phyloP scores from a whole-genome alignment of 2,113 vertebrate species.

The Madoqua kirkii region DNA sequence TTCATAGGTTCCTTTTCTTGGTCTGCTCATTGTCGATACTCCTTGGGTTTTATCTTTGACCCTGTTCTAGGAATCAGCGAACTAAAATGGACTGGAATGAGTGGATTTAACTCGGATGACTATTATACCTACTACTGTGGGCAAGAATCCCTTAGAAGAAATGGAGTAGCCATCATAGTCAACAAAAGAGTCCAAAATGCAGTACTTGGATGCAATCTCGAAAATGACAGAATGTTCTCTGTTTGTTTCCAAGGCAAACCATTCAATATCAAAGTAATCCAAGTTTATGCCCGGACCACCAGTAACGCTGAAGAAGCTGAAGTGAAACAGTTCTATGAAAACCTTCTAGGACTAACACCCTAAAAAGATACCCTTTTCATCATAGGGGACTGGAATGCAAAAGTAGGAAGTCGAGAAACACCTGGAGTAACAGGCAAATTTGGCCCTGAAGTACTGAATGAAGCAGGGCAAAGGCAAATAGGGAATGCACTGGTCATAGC shows the following conservation, averaged over 20 bases:
- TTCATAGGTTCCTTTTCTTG: neutral
- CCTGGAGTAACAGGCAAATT: neutral
- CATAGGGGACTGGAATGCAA: neutral
- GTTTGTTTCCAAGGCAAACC: neutral
- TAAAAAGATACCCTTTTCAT: neutral
- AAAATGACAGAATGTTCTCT: neutral
- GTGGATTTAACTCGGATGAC: neutral
- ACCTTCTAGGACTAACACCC: neutral
- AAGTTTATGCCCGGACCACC: neutral
- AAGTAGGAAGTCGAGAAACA: neutral
- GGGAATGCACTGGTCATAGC: fast-evolving
- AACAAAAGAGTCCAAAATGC: neutral
- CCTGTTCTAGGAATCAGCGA: neutral
- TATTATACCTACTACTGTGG: neutral
- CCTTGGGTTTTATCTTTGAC: neutral
- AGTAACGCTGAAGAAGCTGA: neutral
- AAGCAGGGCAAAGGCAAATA: neutral
- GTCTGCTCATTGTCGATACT: neutral
- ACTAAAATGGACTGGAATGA: neutral
- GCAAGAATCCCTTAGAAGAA: neutral
- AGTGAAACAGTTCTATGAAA: neutral
- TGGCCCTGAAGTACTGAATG: neutral
- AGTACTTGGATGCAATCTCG: neutral
- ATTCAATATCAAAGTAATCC: neutral
- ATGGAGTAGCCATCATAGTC: neutral